Percentiles rank a stretch among this genome's conserved stretches.
Evolutionary conservation across 2,888 invertebrate species (phyloP).

Genomic region (Phrixothrix hirtus): DNA sequence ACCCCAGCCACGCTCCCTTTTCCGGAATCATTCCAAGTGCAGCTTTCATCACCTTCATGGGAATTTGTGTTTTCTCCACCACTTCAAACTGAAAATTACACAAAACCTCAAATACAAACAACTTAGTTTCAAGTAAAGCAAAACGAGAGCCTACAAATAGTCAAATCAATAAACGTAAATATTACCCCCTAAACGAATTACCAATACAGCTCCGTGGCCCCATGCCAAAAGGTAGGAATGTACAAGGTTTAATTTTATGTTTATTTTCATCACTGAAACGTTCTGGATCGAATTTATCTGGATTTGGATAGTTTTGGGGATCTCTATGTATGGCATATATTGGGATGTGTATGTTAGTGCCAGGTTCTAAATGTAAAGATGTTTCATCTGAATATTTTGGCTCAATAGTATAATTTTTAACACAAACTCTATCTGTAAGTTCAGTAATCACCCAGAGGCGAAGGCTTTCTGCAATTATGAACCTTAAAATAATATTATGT

Average conservation of each 20-base stretch:
- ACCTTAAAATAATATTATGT: background rate
- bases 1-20: slow-evolving; percentile 16
- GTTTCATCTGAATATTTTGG: background rate
- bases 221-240: slow-evolving; percentile 60
- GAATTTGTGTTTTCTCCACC: slow-evolving; percentile 53
- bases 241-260: slow-evolving; percentile 56
- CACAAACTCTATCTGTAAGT: slow-evolving; percentile 56
- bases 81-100: slow-evolving; percentile 52
- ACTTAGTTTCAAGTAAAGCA: slow-evolving; percentile 55
- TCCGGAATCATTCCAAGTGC: slow-evolving; percentile 4
- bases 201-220: slow-evolving; percentile 52
- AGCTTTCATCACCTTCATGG: slow-evolving; percentile 40
- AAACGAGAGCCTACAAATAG: slow-evolving; percentile 53
- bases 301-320: slow-evolving; percentile 60
- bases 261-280: slow-evolving; percentile 61
- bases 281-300: slow-evolving; percentile 58
- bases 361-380: slow-evolving; percentile 39
- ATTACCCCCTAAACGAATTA: too few species aligned
- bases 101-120: slow-evolving; percentile 50
- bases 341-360: slow-evolving; percentile 42
- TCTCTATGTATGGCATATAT: slow-evolving; percentile 56
- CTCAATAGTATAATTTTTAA: slow-evolving; percentile 53
- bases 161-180: too few species aligned
- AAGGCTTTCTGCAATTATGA: slow-evolving; percentile 53
- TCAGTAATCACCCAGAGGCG: slow-evolving; percentile 58